phyloP scores from a whole-genome alignment of 2,797 vertebrate species.

The Epinephelus malabaricus region DNA sequence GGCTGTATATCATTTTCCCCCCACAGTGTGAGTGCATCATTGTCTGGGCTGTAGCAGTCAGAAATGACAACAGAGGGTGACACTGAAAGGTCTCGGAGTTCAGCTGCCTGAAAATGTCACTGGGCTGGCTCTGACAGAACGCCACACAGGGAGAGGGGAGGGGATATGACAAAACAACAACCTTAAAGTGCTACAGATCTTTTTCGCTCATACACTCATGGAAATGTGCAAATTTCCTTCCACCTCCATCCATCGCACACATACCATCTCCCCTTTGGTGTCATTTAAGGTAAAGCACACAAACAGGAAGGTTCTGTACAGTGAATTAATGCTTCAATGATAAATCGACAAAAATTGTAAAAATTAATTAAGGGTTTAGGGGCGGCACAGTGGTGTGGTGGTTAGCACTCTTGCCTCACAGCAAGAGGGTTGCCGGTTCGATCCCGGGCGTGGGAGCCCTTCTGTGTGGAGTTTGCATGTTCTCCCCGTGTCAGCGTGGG shows the following conservation, averaged over 20 bases:
- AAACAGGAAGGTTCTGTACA: not conserved
- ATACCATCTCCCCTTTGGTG: not conserved
- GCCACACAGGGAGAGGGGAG: constrained; percentile 46
- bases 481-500: too few species aligned
- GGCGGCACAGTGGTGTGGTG: too few species aligned
- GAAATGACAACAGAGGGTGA: constrained; percentile 82
- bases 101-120: constrained; percentile 81
- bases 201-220: constrained; percentile 1
- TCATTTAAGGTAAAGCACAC: not conserved
- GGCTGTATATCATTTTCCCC: constrained; percentile 66
- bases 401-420: too few species aligned
- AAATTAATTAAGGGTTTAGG: accelerated
- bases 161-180: constrained; percentile 62
- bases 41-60: constrained; percentile 78
- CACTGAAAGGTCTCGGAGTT: constrained; percentile 78
- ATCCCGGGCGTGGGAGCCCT: too few species aligned
- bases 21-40: constrained; percentile 72
- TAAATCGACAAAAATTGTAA: not conserved
- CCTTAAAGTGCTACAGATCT: constrained; percentile 55
- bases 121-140: constrained; percentile 68
- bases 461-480: too few species aligned
- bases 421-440: too few species aligned
- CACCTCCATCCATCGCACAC: not conserved
- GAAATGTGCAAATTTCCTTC: constrained; percentile 18
- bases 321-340: not conserved